Percentiles rank a stretch among this genome's conserved stretches.
Evolutionary conservation across 1,140 invertebrate genomes (phyloP).

Genomic region (Cyclargus thomasi): DNA sequence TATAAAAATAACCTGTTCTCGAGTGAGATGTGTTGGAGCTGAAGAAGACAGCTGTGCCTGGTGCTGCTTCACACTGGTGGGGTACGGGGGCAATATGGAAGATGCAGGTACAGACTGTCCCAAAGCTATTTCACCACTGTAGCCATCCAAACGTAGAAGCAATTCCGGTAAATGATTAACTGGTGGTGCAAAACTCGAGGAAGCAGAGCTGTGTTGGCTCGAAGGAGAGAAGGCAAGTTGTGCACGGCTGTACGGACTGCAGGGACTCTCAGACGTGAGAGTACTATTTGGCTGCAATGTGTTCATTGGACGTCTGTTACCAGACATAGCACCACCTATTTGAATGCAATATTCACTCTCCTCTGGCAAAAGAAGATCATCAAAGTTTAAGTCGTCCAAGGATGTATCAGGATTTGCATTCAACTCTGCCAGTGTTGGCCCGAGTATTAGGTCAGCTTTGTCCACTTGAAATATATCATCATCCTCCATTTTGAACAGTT

Average conservation of each 20-base stretch:
- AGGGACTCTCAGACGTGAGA: conserved; percentile 61
- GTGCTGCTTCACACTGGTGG: conserved; percentile 65
- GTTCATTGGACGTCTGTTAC: conserved; percentile 53
- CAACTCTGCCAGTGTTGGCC: conserved; percentile 90
- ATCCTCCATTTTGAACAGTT: conserved; percentile 86
- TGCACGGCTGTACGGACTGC: conserved; percentile 62
- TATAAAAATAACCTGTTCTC: conserved; percentile 74
- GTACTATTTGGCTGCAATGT: conserved; percentile 66
- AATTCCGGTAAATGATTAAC: conserved; percentile 79
- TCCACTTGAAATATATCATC: conserved; percentile 94
- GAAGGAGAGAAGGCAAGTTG: conserved; percentile 76
- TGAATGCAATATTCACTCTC: conserved; percentile 75
- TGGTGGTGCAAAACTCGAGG: conserved; percentile 76
- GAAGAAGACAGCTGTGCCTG: conserved; percentile 85
- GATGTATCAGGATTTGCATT: conserved; percentile 90
- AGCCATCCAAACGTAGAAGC: conserved; percentile 78
- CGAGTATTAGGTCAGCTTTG: conserved; percentile 88
- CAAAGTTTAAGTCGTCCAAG: conserved; percentile 88
- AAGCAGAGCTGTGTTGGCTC: conserved; percentile 76
- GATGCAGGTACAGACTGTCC: conserved; percentile 78
- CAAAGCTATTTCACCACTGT: conserved; percentile 67
- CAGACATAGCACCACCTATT: conserved; percentile 69
- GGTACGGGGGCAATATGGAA: conserved; percentile 62
- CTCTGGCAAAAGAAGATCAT: conserved; percentile 86
- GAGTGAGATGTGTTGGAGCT: conserved; percentile 86